Conservation (phyloP, 2,888 invertebrate species). For the Argyresthia albistria region DNA sequence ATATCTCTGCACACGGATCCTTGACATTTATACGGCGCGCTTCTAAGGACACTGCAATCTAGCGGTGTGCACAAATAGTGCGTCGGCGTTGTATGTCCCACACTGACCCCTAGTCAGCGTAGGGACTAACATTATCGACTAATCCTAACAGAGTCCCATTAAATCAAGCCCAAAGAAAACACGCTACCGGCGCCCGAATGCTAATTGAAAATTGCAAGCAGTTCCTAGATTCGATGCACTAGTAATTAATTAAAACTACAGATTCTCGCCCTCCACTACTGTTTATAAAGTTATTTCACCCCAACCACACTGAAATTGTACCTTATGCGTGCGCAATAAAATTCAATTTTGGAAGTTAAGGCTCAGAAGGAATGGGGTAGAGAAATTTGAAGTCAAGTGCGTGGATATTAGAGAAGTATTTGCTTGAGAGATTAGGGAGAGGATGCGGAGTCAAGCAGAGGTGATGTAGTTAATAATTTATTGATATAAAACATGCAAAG, state of each 20-base stretch:
- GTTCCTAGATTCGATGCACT: slow-evolving; percentile 47
- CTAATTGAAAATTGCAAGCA: slow-evolving; percentile 63
- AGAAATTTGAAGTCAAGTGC: background rate
- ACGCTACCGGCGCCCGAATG: slow-evolving; percentile 51
- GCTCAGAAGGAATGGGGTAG: background rate
- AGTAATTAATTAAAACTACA: slow-evolving; percentile 62
- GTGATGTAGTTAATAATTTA: slow-evolving; percentile 66
- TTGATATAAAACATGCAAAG: slow-evolving; percentile 72
- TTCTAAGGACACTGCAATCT: too few relatives aligned
- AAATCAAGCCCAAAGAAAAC: slow-evolving; percentile 54
- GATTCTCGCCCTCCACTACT: slow-evolving; percentile 51
- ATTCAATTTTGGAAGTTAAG: background rate
- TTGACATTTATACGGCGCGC: too few relatives aligned
- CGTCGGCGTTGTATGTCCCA: too few relatives aligned
- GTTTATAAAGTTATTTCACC: slow-evolving; percentile 22
- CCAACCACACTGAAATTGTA: background rate
- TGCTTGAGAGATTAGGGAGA: slow-evolving; percentile 40
- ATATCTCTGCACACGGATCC: too few relatives aligned
- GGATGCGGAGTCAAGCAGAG: slow-evolving; percentile 65
- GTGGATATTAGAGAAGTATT: slow-evolving; percentile 38
- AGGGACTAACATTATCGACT: background rate
- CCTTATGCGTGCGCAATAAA: background rate
- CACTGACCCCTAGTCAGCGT: too few relatives aligned
- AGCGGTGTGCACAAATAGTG: too few relatives aligned
- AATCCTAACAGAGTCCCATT: slow-evolving; percentile 24